Base-by-base conservation (phyloP, 2,888 invertebrate species). In the Octodonta nipae region DNA sequence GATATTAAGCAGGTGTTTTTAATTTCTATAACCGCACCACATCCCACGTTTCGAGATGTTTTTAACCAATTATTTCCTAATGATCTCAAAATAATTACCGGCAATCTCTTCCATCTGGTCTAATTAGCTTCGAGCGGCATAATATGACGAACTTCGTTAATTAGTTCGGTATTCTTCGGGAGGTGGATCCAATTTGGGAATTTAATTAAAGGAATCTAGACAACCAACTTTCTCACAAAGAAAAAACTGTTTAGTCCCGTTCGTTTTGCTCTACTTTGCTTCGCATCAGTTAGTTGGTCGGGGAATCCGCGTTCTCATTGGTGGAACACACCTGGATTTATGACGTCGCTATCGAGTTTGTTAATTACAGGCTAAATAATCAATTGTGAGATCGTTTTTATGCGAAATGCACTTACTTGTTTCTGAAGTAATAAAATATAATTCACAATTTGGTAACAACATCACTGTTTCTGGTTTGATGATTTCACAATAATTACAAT, bases 1-100 rank as follows among this genome's bases (percentile, higher is more conserved):
- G 26, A 37, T 38, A 41, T 42, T 43, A 40, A 39, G 40, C 45
- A 44, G 45, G 46, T 44, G 41, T 44, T 40, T 44, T 37, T 36
- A 44, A 39, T 42, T 43, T 41, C 35, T 40, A 44, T 46, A 44
- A 39, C 36, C 42, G 32, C 42, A 40, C 37, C 41, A 41, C 38
- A 44, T 20, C 17, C 30, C 38, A 38, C 41, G 28, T 35, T 32
- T 35, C 32, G 41, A n/a, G n/a, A 40, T 39, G 37, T 43, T 43
- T 39, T 45, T 34, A 41, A 43, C 47, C 45, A 47, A 47, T 47
- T 47, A 47, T 46, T 44, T 44, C 43, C 41, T 44, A 44, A 44
- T 44, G 44, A 42, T 42, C 39, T 37, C 36, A 30, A 42, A 42
- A 44, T 44, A 44, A 44, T 44, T 44, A 41, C 42, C 8, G 30